phyloP scores from a whole-genome alignment of 2,888 invertebrate species.

The Uropetala carovei region DNA sequence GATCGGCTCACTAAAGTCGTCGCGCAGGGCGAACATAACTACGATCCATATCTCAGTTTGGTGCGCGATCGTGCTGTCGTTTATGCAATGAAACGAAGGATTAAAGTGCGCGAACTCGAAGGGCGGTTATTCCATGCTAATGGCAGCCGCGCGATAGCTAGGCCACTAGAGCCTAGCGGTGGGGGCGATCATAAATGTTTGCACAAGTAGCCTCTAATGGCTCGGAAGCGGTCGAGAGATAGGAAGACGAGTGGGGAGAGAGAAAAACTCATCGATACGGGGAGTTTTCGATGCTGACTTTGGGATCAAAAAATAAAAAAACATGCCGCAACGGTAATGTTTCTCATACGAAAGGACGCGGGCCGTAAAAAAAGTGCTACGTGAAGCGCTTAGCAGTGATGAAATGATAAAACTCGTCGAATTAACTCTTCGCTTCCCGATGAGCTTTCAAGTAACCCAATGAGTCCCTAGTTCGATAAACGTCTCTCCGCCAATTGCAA shows the following conservation, averaged over 20 bases:
- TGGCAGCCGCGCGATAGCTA: neutral
- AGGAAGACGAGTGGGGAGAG: neutral
- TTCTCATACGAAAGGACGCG: neutral
- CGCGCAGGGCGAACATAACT: neutral
- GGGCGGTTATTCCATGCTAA: neutral
- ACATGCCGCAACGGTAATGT: neutral
- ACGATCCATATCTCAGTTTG: neutral
- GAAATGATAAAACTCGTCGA: no score
- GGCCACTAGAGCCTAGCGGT: neutral
- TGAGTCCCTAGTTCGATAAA: no score
- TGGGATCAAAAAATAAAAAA: neutral
- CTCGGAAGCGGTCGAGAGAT: slow-evolving; percentile 24
- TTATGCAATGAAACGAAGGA: slow-evolving; percentile 29
- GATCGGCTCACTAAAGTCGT: neutral
- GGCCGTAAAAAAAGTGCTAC: neutral
- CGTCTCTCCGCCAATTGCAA: no score
- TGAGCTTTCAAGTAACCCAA: no score
- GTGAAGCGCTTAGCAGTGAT: no score
- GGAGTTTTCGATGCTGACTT: neutral
- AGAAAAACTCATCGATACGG: neutral
- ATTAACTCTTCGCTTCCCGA: no score
- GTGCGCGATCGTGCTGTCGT: neutral
- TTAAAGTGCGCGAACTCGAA: neutral
- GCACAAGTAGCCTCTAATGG: slow-evolving; percentile 19
- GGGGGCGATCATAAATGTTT: slow-evolving; percentile 32